Evolutionary conservation across 2,888 invertebrate species (phyloP).

Genomic region (Eilema caniola): DNA sequence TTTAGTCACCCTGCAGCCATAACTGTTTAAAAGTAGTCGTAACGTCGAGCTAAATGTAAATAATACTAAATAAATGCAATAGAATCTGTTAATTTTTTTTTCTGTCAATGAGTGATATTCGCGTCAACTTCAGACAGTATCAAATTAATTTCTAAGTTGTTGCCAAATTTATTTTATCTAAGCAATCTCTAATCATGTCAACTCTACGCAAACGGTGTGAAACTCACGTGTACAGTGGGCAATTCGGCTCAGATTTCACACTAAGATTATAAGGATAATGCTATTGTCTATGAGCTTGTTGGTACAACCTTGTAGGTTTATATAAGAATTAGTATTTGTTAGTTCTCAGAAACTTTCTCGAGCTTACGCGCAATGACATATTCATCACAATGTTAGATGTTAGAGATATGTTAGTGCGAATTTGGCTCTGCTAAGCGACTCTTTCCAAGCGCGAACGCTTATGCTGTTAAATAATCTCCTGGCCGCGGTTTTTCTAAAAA

Average conservation of each 20-base stretch:
- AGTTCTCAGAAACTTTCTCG: not conserved
- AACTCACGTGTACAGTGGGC: constrained; percentile 30
- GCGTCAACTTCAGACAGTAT: no score
- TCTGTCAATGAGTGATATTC: no score
- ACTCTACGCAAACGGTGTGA: constrained; percentile 35
- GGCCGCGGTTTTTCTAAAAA: no score
- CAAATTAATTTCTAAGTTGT: no score
- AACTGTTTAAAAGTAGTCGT: no score
- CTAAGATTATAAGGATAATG: constrained; percentile 35
- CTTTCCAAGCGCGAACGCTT: no score
- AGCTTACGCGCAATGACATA: not conserved
- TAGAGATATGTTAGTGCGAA: not conserved
- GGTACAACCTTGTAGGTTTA: constrained; percentile 12
- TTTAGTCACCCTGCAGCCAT: no score
- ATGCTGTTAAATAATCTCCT: no score
- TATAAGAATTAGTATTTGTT: constrained; percentile 1
- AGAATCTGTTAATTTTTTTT: no score
- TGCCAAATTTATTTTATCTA: not conserved
- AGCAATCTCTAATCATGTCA: not conserved
- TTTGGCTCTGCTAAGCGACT: no score
- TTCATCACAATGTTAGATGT: not conserved
- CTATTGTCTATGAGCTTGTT: constrained; percentile 17
- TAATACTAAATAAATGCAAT: no score
- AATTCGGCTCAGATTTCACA: constrained; percentile 44
- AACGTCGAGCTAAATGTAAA: no score